These are phyloP conservation scores for Harpalus rubripes DNA, from an alignment of 2,888 invertebrate species.

Conservation along the genomic window DNA sequence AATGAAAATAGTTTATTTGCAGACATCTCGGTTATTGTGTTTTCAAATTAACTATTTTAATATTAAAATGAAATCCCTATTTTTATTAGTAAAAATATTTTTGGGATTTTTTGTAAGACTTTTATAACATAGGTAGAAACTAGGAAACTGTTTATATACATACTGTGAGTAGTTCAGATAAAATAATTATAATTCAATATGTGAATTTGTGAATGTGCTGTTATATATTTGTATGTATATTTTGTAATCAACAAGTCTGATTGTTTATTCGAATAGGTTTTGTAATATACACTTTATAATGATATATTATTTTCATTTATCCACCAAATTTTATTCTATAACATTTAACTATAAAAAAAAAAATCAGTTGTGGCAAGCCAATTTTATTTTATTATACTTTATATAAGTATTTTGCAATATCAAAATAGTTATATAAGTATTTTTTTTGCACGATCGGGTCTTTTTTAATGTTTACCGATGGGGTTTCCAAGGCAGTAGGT, in stretches of 20 bases:
- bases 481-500: no score
- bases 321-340: background rate
- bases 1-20: slow-evolving; percentile 49
- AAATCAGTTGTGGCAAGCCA: no score
- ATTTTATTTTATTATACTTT: no score
- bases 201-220: slow-evolving; percentile 67
- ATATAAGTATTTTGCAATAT: no score
- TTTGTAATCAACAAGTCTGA: slow-evolving; percentile 73
- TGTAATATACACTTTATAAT: slow-evolving; percentile 73
- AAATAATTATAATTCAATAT: slow-evolving; percentile 66
- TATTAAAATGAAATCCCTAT: slow-evolving; percentile 73
- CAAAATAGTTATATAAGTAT: no score
- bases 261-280: slow-evolving; percentile 73
- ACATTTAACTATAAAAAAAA: background rate
- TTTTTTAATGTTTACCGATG: no score
- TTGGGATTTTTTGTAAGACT: slow-evolving; percentile 76
- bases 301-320: slow-evolving; percentile 41
- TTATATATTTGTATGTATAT: slow-evolving; percentile 72
- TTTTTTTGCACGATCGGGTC: no score
- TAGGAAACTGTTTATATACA: slow-evolving; percentile 66
- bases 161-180: slow-evolving; percentile 61
- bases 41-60: slow-evolving; percentile 63
- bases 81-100: slow-evolving; percentile 74
- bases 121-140: slow-evolving; percentile 73
- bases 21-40: slow-evolving; percentile 50